Evolutionary conservation across 1,140 invertebrate genomes (phyloP).

Genomic region (Zaprionus kolodkinae): DNA sequence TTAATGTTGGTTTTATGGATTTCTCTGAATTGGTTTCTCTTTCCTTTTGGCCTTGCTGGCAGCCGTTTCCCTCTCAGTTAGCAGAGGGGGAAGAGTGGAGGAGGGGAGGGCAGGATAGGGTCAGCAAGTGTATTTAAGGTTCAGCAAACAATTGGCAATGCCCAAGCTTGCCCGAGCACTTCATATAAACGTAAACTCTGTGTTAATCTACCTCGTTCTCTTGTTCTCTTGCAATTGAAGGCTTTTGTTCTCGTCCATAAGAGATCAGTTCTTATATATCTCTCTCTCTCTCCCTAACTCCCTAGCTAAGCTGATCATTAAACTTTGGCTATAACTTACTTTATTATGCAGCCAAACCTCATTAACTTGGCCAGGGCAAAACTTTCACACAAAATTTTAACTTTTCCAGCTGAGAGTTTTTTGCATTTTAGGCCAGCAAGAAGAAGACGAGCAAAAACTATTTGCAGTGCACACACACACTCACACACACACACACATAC

Average conservation of each 20-base stretch:
- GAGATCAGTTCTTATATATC: slow-evolving; percentile 3
- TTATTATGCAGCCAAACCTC: slow-evolving; percentile 1
- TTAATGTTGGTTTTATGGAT: slow-evolving; percentile 80
- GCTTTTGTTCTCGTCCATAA: slow-evolving; percentile 18
- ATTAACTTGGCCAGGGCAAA: background rate
- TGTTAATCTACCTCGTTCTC: slow-evolving; percentile 17
- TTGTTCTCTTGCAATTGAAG: slow-evolving; percentile 5
- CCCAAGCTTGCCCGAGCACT: slow-evolving; percentile 7
- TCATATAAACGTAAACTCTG: slow-evolving; percentile 39
- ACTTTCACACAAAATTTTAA: slow-evolving; percentile 5
- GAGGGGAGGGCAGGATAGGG: background rate
- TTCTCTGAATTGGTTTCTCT: slow-evolving; percentile 56
- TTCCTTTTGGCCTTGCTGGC: slow-evolving; percentile 28
- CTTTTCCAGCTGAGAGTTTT: background rate
- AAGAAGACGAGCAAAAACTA: slow-evolving; percentile 1
- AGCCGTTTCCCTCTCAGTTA: slow-evolving; percentile 1
- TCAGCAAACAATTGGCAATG: slow-evolving; percentile 33
- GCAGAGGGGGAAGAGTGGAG: background rate
- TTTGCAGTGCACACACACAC: background rate
- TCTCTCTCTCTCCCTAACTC: background rate
- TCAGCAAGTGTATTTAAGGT: slow-evolving; percentile 60
- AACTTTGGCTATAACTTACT: slow-evolving; percentile 5
- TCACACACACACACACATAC: background rate
- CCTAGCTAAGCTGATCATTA: background rate
- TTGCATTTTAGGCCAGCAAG: slow-evolving; percentile 2